These are phyloP conservation scores for Dromaius novaehollandiae DNA, from an alignment of 2,113 vertebrate species.

Conservation along the genomic window DNA sequence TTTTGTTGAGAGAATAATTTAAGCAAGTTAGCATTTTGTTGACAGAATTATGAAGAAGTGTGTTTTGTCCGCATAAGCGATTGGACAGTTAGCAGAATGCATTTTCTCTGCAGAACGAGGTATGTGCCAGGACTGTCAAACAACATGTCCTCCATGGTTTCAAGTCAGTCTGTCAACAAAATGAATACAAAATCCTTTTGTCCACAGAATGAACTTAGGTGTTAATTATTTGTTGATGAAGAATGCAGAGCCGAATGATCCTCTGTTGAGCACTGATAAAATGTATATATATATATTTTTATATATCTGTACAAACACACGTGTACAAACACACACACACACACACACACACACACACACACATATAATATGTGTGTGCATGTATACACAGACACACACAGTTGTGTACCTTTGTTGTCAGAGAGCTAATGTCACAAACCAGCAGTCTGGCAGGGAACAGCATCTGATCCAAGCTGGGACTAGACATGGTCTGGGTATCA, in stretches of 20 bases:
- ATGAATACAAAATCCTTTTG: slow-evolving; percentile 60
- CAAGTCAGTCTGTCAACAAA: slow-evolving; percentile 68
- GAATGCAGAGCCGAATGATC: slow-evolving; percentile 38
- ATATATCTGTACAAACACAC: not conserved
- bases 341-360: not conserved
- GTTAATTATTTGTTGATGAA: slow-evolving; percentile 64
- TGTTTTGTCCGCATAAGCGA: slow-evolving; percentile 74
- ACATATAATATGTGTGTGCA: too few relatives aligned
- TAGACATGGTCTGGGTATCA: not conserved
- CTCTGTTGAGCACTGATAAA: slow-evolving; percentile 67
- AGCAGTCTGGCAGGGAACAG: not conserved
- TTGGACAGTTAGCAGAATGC: slow-evolving; percentile 62
- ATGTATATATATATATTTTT: not conserved
- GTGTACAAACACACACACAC: not conserved
- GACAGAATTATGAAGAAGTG: slow-evolving; percentile 78
- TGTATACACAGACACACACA: not conserved
- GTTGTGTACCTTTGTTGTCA: not conserved
- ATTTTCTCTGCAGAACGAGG: slow-evolving; percentile 52
- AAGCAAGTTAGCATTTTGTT: slow-evolving; percentile 78
- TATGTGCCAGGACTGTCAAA: slow-evolving; percentile 65
- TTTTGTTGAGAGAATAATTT: slow-evolving; percentile 75
- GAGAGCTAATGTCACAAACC: not conserved
- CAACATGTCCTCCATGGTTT: slow-evolving; percentile 27
- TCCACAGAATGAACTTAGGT: slow-evolving; percentile 48
- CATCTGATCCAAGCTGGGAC: not conserved